These are phyloP conservation scores for Podarcis muralis DNA, from an alignment of 2,113 vertebrate genomes.

Conservation along the genomic window DNA sequence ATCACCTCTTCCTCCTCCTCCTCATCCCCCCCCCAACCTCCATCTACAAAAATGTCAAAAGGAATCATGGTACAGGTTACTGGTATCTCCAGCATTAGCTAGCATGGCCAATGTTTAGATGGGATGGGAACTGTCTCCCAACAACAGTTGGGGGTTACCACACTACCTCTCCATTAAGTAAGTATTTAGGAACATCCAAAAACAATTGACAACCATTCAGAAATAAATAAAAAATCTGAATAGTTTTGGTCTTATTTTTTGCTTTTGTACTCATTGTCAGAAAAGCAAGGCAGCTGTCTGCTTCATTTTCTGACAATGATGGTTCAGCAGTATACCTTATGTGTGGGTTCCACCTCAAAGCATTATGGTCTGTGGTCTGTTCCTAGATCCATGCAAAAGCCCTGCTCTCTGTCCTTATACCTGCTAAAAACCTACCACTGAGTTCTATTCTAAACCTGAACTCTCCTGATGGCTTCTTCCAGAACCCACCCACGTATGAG, in stretches of 20 bases:
- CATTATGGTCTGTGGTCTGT: background rate
- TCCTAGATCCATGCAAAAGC: background rate
- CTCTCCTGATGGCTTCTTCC: background rate
- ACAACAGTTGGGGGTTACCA: no score
- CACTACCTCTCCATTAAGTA: no score
- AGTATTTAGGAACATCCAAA: background rate
- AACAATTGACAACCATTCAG: background rate
- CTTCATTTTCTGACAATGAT: background rate
- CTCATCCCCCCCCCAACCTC: no score
- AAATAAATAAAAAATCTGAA: background rate
- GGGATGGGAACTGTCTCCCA: no score
- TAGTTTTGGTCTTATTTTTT: background rate
- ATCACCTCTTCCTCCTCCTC: background rate
- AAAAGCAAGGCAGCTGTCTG: background rate
- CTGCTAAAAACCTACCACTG: background rate
- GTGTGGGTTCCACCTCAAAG: background rate
- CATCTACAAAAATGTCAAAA: background rate
- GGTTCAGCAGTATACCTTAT: background rate
- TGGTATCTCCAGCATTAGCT: no score
- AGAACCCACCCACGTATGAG: background rate
- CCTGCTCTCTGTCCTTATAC: background rate
- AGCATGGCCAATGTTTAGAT: no score
- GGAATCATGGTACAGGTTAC: background rate
- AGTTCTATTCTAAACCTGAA: background rate
- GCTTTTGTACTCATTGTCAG: background rate